These are phyloP conservation scores for Celastrina argiolus DNA, from an alignment of 2,888 invertebrate genomes.

Conservation along the genomic window DNA sequence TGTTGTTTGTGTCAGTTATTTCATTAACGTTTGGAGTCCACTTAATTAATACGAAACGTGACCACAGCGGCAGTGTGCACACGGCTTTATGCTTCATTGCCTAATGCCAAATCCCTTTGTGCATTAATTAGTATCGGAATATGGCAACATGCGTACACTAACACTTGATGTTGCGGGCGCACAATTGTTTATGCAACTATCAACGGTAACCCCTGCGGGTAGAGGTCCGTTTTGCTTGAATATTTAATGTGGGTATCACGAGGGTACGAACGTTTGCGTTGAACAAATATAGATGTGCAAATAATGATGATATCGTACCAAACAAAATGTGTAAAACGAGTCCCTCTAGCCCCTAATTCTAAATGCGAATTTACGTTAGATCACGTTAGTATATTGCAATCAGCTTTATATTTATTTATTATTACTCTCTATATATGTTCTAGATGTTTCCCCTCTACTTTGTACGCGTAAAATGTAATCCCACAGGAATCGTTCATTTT, in stretches of 20 bases:
- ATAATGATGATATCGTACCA: constrained; percentile 27
- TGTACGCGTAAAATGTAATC: too few species aligned
- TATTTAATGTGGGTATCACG: constrained; percentile 11
- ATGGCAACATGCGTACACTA: constrained; percentile 18
- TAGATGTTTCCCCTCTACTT: neutral
- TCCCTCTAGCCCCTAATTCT: neutral
- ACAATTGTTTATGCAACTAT: constrained; percentile 20
- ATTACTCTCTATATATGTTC: neutral
- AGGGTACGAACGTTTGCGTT: constrained; percentile 17
- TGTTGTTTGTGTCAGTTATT: constrained; percentile 7
- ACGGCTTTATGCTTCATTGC: constrained; percentile 34
- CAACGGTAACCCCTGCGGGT: constrained; percentile 12
- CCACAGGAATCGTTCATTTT: too few species aligned
- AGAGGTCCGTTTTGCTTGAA: constrained; percentile 7
- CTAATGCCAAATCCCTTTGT: constrained; percentile 39
- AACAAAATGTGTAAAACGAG: constrained; percentile 20
- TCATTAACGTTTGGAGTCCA: constrained; percentile 10
- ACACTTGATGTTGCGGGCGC: constrained; percentile 19
- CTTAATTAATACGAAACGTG: constrained; percentile 21
- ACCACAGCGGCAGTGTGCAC: constrained; percentile 16
- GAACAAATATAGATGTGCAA: constrained; percentile 26
- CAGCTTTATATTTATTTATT: neutral
- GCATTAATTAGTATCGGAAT: constrained; percentile 39
- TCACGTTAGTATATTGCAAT: neutral
- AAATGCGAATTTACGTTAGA: neutral